Percentiles rank a stretch among this genome's conserved stretches.
These are phyloP conservation scores for Mustela nigripes DNA, from an alignment of 2,113 vertebrate genomes.

Conservation along the genomic window DNA sequence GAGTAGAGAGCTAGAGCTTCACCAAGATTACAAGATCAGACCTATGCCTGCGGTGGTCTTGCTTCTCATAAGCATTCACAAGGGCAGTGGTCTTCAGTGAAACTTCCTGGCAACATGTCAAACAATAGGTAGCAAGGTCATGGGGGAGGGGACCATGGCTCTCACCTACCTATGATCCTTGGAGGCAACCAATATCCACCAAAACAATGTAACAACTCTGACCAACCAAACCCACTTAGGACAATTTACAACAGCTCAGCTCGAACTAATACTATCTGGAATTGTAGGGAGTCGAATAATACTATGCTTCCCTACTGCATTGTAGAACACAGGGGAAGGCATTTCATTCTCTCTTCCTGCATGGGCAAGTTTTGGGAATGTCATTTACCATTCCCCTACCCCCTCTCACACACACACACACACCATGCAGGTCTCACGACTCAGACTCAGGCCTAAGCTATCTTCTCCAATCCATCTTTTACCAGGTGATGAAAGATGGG, in stretches of 20 bases:
- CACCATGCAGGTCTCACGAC: not conserved
- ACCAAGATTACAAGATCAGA: not conserved
- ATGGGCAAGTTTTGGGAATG: not conserved
- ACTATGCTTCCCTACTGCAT: not conserved
- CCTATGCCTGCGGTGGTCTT: not conserved
- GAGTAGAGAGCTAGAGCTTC: not conserved
- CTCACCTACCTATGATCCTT: not conserved
- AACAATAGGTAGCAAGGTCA: not conserved
- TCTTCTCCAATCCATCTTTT: not conserved
- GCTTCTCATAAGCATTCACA: not conserved
- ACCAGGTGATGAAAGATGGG: not conserved
- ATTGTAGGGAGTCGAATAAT: not conserved
- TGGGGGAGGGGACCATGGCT: not conserved
- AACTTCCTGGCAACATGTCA: not conserved
- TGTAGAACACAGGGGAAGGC: not conserved
- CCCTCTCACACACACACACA: not conserved
- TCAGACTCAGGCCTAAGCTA: not conserved
- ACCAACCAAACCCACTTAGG: not conserved
- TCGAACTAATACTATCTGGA: not conserved
- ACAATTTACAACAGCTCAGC: not conserved
- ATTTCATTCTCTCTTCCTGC: not conserved
- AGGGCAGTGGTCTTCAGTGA: not conserved
- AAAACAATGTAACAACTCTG: not conserved
- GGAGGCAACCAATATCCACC: not conserved
- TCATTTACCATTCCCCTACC: not conserved